Base-by-base conservation (phyloP, 2,888 invertebrate genomes). In the Stenolophus ochropezus region DNA sequence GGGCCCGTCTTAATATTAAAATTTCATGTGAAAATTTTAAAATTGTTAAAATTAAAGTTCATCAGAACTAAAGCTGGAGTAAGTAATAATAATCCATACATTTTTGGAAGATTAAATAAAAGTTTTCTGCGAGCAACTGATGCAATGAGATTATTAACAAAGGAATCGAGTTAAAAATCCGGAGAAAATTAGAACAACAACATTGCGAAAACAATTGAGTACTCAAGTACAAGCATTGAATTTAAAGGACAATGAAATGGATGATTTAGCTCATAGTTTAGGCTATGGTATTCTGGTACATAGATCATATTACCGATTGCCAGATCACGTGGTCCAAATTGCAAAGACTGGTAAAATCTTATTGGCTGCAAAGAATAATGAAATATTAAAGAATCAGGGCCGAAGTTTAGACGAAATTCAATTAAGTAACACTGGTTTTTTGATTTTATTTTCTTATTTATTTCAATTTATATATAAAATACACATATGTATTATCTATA, bases 51-150 rank as follows among this genome's bases (percentile, higher is more conserved):
- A 4, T 27, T 27, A 27, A 27, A 27, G 5, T 27, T n/a, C n/a
- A n/a, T 4, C 14, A 16, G 56, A 14, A n/a, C 56, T 6, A 56
- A 56, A 20, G 56, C 56, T 20, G 8, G 21, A 1, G 56, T 56
- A 20, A 1, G 8, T 14, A 6, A 6, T 1, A 56, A 16, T 20
- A 56, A n/a, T 14, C 56, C 56, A n/a, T 56, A n/a, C 21, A 20
- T 56, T 1, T 56, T 56, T 56, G 56, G 56, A 14, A 8, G 56
- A 6, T 56, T 56, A 20, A 56, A 4, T 56, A 56, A 56, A 1
- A 56, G 56, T 56, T 56, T 56, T 56, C 8, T 56, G 14, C 8
- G 56, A n/a, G 56, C 56, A 20, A 56, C 56, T 3, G 56, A 56
- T 20, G 56, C 56, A n/a, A 56, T 56, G 5, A 3, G 27, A 27